Base-by-base conservation (phyloP, 2,888 invertebrate genomes). In the Schizotus pectinicornis region DNA sequence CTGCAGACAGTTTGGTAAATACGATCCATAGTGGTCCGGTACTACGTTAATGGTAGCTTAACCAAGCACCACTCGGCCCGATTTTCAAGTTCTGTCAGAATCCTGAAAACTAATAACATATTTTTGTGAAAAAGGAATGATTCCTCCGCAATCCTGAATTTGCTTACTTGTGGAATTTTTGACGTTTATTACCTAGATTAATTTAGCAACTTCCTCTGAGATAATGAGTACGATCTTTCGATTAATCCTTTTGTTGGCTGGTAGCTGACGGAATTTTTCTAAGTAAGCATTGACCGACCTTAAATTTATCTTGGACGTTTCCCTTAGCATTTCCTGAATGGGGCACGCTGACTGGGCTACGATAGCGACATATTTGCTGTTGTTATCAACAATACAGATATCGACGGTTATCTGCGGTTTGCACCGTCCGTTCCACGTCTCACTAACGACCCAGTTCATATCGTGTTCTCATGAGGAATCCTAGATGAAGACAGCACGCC, bases 281-380 rank as follows among this genome's bases (percentile, higher is more conserved):
- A 22, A 22, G 22, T 22, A 22, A 22, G 22, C 36, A 35, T 36
- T 11, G 38, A 49, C 59, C 46, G 59, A 47, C 49, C 58, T 58
- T 30, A 46, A 52, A 62, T 62, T 64, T 64, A 64, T 64, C 64
- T 53, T 42, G 51, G 45, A 53, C 56, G 55, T 56, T 67, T 63
- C 65, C 67, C 65, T 51, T 42, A 48, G 48, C 60, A 52, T 67
- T 67, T 67, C 67, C 67, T 63, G 55, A 47, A 8, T 34, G 37
- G 1, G 7, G 13, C 13, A 34, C 34, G 60, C 62, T 59, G 58
- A 63, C 49, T 57, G 47, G 53, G 47, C 58, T 49, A 48, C 55
- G 67, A 67, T 67, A 63, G 63, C 61, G 56, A 52, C 58, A 65
- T 65, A 65, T 63, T 68, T 64, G 59, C 22, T 60, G 56, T 48